A percentile compares a stretch with the other conserved stretches of the same genome.
Evolutionary conservation across 2,888 invertebrate species (phyloP).

Genomic region (Allolobophora icterica): DNA sequence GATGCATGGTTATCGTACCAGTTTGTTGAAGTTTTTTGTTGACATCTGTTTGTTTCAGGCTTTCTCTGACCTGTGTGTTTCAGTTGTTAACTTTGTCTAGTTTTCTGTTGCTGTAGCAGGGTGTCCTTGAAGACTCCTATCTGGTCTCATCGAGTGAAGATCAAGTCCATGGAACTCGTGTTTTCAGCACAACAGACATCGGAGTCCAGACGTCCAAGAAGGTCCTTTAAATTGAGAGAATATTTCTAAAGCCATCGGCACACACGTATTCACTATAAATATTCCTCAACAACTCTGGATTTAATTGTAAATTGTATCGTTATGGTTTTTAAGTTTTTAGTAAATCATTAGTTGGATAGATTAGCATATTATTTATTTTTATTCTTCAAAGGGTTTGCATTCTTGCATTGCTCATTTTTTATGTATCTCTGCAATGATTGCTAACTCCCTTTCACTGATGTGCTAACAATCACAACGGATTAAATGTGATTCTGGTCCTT

Average conservation of each 20-base stretch:
- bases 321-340: not conserved
- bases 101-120: conserved; percentile 22
- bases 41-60: too few relatives aligned
- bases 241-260: not conserved
- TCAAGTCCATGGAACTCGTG: conserved; percentile 50
- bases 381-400: not conserved
- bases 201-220: conserved; percentile 54
- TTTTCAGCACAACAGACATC: conserved; percentile 45
- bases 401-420: not conserved
- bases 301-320: not conserved
- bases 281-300: not conserved
- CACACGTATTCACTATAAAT: not conserved
- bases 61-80: not conserved
- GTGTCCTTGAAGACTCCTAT: conserved; percentile 61
- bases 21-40: too few relatives aligned
- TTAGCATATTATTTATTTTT: not conserved
- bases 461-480: not conserved
- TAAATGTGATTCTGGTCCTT: not conserved
- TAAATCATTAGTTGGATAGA: not conserved
- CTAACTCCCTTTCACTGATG: not conserved
- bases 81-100: not conserved
- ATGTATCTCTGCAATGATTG: not conserved
- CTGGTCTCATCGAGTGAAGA: conserved; percentile 66
- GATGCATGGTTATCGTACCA: too few relatives aligned
- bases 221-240: conserved; percentile 42